A percentile compares a stretch with the other conserved stretches of the same genome.
phyloP scores from a whole-genome alignment of 2,797 vertebrate genomes.

The Sphenopsis melanotis region DNA sequence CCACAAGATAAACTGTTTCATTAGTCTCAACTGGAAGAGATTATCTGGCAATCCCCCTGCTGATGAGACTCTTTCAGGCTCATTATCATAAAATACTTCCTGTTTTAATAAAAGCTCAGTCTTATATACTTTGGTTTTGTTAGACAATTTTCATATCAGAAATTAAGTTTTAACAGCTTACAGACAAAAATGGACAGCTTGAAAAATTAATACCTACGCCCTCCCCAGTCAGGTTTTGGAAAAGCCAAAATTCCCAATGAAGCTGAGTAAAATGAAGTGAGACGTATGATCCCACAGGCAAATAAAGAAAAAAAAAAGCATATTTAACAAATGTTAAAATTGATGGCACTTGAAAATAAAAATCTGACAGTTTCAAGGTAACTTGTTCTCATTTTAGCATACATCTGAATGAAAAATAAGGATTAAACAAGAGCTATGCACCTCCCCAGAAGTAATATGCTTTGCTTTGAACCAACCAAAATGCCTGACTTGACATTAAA shows the following conservation, averaged over 20 bases:
- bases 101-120: not conserved
- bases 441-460: not conserved
- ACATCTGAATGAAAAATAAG: not conserved
- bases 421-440: not conserved
- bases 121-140: not conserved
- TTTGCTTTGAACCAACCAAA: not conserved
- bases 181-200: not conserved
- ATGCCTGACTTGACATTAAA: not conserved
- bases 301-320: not conserved
- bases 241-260: not conserved
- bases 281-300: not conserved
- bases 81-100: not conserved
- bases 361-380: not conserved
- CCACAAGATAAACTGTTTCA: slow-evolving; percentile 16
- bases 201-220: not conserved
- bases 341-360: not conserved
- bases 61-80: not conserved
- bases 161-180: not conserved
- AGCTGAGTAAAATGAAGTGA: not conserved
- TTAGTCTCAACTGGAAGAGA: slow-evolving; percentile 6
- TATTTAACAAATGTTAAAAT: not conserved
- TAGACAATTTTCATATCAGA: not conserved
- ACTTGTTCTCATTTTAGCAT: not conserved
- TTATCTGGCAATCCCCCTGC: not conserved
- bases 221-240: not conserved